Evolutionary conservation across 2,888 invertebrate species (phyloP).

Genomic region (Eristalinus aeneus): DNA sequence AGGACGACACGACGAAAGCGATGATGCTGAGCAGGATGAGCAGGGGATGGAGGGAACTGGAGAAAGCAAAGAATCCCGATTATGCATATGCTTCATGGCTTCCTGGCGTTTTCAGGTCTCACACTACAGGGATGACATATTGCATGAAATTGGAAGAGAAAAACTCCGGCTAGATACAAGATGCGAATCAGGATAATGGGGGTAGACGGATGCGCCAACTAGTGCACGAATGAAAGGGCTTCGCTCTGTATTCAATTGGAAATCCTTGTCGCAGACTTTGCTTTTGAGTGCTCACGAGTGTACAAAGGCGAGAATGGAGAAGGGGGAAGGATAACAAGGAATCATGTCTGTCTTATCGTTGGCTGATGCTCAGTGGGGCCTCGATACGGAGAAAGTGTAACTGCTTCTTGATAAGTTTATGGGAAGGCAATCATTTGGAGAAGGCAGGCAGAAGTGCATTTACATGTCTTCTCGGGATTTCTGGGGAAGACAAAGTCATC

Average conservation of each 20-base stretch:
- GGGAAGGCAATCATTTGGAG: too few relatives aligned
- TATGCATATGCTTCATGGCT: constrained; percentile 56
- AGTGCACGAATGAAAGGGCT: background rate
- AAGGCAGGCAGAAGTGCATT: too few relatives aligned
- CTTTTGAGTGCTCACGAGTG: background rate
- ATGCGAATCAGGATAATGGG: constrained; percentile 39
- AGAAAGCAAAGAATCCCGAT: constrained; percentile 29
- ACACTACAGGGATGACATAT: constrained; percentile 37
- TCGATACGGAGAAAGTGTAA: background rate
- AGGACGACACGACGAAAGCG: background rate
- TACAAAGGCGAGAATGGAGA: background rate
- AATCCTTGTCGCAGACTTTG: constrained; percentile 42
- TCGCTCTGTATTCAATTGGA: constrained; percentile 25
- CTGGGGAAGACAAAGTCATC: too few relatives aligned
- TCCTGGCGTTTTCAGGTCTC: constrained; percentile 43
- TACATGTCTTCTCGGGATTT: too few relatives aligned
- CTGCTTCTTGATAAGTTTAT: background rate
- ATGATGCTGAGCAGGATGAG: background rate
- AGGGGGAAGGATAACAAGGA: background rate
- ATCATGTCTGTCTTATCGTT: constrained; percentile 4
- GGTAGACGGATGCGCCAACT: constrained; percentile 32
- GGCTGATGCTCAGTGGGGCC: constrained; percentile 10
- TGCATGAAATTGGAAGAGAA: constrained; percentile 32
- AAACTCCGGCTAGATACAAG: constrained; percentile 24
- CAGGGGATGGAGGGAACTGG: background rate